Percentiles rank a stretch among this genome's conserved stretches.
Conservation (phyloP, 2,888 invertebrate genomes). For the Harpalus rubripes region DNA sequence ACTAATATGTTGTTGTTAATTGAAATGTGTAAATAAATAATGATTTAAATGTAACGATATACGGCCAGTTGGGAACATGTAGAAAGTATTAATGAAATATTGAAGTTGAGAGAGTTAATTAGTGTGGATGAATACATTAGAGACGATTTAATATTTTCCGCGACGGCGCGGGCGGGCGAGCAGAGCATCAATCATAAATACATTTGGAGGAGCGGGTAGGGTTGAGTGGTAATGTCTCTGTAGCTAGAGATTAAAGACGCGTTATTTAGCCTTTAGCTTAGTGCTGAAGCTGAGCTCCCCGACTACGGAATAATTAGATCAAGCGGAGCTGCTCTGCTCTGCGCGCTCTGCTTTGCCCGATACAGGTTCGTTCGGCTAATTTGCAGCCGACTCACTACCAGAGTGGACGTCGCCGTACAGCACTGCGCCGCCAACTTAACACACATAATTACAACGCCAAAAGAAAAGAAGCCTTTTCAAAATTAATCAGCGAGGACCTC, state of each 20-base stretch:
- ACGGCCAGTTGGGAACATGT: constrained; percentile 17
- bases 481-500: constrained; percentile 63
- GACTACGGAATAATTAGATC: constrained; percentile 76
- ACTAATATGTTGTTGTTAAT: no score
- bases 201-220: constrained; percentile 50
- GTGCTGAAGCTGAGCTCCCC: constrained; percentile 70
- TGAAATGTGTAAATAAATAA: constrained; percentile 54
- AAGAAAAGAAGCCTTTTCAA: constrained; percentile 75
- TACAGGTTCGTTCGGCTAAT: constrained; percentile 72
- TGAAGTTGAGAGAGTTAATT: constrained; percentile 65
- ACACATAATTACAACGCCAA: constrained; percentile 74
- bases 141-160: constrained; percentile 66
- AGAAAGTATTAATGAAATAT: constrained; percentile 67
- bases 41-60: constrained; percentile 53
- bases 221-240: constrained; percentile 57
- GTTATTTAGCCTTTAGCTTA: constrained; percentile 76
- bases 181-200: constrained; percentile 62
- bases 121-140: constrained; percentile 66
- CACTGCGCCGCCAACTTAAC: constrained; percentile 73
- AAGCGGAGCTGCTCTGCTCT: constrained; percentile 73
- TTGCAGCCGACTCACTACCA: constrained; percentile 68
- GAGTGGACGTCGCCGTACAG: constrained; percentile 67
- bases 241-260: constrained; percentile 75
- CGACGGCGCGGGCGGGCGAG: constrained; percentile 32
- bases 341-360: constrained; percentile 69